Evolutionary conservation across 2,113 vertebrate species (phyloP), one percentile per base, ranked within the genome.

Genomic region (Istiophorus platypterus): DNA sequence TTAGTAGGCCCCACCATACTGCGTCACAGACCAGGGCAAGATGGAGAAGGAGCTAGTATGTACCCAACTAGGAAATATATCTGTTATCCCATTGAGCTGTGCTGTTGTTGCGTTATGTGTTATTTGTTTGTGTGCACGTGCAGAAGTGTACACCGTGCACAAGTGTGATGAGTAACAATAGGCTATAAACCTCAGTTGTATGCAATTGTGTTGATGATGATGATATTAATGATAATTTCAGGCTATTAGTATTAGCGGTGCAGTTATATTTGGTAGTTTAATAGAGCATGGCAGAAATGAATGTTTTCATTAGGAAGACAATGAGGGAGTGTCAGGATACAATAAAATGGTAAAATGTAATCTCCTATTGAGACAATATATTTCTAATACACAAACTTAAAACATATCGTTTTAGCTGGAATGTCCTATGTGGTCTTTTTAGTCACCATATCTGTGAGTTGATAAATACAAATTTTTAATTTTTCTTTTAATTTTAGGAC

Each of bases 21-120:
- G 90, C 89, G 82, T 90, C 91, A 91, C 85, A 84, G 29, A 87
- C 13, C 62, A 70, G 76, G 58, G 74, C 22, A 88, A 82, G 80
- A 41, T 82, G 77, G 59, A 75, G 73, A 51, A 56, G 63, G 7
- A 78, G 76, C 67, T 78, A 80, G 73, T 54, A 10, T 57, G 68
- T 49, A 71, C 18, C 27, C 17, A 66, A 47, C 57, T 45, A 7
- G 24, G 56, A 65, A 31, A 80, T 47, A 76, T 64, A 52, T 78
- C 34, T 59, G 37, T 45, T 52, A 24, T 59, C 63, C 71, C 61
- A 65, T 29, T 14, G 24, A 45, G 58, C 71, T 67, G 57, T n/a
- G 51, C 20, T 70, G 74, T 34, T 56, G 42, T 37, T 58, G 31
- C 39, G 75, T 31, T 29, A 10, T 18, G n/a, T 76, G 42, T 57